Evolutionary conservation across 2,113 vertebrate genomes (phyloP), one percentile per base, ranked within the genome.

Genomic region (Elaphurus davidianus): DNA sequence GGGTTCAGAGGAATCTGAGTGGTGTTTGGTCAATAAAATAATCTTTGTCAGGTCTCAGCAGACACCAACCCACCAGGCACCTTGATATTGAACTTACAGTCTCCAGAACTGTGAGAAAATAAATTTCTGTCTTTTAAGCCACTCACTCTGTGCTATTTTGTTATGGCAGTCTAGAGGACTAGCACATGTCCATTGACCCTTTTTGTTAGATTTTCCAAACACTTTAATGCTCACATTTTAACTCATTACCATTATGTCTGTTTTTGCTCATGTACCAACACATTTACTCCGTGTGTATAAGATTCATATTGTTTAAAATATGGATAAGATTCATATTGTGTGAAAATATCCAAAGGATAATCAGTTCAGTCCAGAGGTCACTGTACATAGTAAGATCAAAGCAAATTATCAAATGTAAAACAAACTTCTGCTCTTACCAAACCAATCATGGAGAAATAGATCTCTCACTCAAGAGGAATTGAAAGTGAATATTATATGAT

Each of bases 161-260:
- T 78, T 59, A 54, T 1, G 0, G 40, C 28, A 52, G 19, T 17
- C 1, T 6, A 54, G 28, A 9, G 62, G 8, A 21, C 1, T 11
- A 59, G 40, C 16, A 54, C 40, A 12, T 5, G 0, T 3, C 10
- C 52, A 1, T 57, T 55, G 52, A 90, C 0, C 15, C 47, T 74
- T 81, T 12, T 52, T 45, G 17, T 87, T 89, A 50, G 16, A 52
- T 45, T 88, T 91, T 89, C 40, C 16, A 67, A 60, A 15, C 23
- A 45, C 15, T 47, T 9, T 45, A 54, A 59, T 17, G 5, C 4
- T 92, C 33, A 67, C 3, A 50, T n/a, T 84, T 43, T 74, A 47
- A 28, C 13, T 55, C 14, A 82, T 47, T 87, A 78, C 85, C 17
- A 64, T 57, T 67, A 57, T 16, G 4, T 36, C 5, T 85, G 4